A percentile compares a stretch with the other conserved stretches of the same genome.
Evolutionary conservation across 2,888 invertebrate genomes (phyloP).

Genomic region (Mythimna pallens): DNA sequence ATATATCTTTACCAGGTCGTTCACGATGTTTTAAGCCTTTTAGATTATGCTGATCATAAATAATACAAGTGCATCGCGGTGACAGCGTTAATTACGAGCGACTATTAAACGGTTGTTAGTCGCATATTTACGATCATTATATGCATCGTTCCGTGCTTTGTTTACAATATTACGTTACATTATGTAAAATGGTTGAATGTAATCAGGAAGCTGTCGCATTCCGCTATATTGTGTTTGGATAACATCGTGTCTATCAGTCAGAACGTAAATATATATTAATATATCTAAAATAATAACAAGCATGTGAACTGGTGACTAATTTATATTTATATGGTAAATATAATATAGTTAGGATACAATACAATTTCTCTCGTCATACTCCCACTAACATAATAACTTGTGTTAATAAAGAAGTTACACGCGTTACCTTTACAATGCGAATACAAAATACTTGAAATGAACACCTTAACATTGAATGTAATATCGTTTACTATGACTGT

Average conservation of each 20-base stretch:
- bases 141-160: conserved; percentile 73
- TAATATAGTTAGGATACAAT: conserved; percentile 1
- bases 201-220: conserved; percentile 60
- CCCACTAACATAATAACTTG: conserved; percentile 25
- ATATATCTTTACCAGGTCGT: not conserved
- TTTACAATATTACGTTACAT: conserved; percentile 66
- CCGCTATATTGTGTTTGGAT: conserved; percentile 51
- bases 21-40: not conserved
- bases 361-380: conserved; percentile 43
- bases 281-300: conserved; percentile 1
- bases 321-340: not conserved
- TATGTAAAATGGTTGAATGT: conserved; percentile 63
- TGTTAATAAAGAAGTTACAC: conserved; percentile 66
- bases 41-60: conserved; percentile 12
- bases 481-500: conserved; percentile 72
- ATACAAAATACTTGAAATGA: conserved; percentile 65
- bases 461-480: conserved; percentile 73
- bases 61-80: conserved; percentile 24
- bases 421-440: conserved; percentile 52
- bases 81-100: conserved; percentile 65
- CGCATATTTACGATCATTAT: conserved; percentile 66
- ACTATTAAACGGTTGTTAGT: conserved; percentile 70
- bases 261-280: not conserved
- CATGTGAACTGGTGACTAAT: not conserved
- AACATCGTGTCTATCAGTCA: conserved; percentile 30